Evolutionary conservation across 2,797 vertebrate species (phyloP).

Genomic region (Darevskia mixta): DNA sequence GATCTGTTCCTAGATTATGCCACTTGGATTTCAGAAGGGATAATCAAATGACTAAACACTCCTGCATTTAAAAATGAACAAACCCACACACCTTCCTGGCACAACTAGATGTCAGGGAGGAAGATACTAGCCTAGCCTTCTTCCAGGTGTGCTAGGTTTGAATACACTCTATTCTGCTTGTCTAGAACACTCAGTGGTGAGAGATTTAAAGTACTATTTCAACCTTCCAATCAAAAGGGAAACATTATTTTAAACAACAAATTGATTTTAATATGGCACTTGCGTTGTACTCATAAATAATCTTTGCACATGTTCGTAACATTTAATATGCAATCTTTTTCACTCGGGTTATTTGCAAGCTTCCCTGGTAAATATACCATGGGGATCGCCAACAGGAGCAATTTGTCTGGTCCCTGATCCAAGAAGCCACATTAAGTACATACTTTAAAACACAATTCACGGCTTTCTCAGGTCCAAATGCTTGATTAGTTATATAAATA

Average conservation of each 20-base stretch:
- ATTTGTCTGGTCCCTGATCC: not conserved
- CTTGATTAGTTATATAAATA: not conserved
- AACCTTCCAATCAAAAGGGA: not conserved
- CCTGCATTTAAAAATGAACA: not conserved
- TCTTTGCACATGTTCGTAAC: not conserved
- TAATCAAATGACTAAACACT: not conserved
- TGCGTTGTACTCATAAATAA: slow-evolving; percentile 12
- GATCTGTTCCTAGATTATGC: not conserved
- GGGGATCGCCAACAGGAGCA: not conserved
- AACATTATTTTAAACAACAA: slow-evolving; percentile 13
- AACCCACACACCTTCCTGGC: not conserved
- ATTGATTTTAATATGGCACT: slow-evolving; percentile 7
- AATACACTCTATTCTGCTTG: not conserved
- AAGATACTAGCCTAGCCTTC: not conserved
- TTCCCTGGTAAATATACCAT: slow-evolving; percentile 28
- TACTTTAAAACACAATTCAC: not conserved
- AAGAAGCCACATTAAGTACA: fast-evolving
- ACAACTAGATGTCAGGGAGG: not conserved
- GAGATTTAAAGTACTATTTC: slow-evolving; percentile 9
- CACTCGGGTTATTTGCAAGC: not conserved
- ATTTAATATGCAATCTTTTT: not conserved
- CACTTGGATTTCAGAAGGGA: not conserved
- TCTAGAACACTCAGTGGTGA: not conserved
- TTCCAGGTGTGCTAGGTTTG: not conserved
- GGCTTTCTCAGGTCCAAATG: fast-evolving